phyloP scores from a whole-genome alignment of 2,797 vertebrate species.

The Florisuga fusca region DNA sequence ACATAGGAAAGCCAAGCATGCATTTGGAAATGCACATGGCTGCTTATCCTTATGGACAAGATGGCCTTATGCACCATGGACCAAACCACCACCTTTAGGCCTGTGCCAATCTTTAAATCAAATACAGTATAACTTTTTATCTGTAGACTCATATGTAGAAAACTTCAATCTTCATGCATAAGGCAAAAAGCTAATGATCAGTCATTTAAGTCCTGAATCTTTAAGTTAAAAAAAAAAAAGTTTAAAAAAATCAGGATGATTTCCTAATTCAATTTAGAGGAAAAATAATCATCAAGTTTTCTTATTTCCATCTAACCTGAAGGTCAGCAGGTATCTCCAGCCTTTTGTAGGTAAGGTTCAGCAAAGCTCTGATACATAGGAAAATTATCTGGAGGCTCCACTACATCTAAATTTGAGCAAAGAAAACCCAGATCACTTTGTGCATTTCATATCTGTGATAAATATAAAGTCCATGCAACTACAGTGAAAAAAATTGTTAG shows the following conservation, averaged over 20 bases:
- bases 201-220: neutral
- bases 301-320: neutral
- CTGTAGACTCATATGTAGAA: neutral
- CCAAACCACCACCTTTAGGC: neutral
- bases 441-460: neutral
- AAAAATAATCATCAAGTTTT: neutral
- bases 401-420: neutral
- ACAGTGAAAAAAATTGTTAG: neutral
- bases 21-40: neutral
- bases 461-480: neutral
- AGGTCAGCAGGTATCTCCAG: neutral
- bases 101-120: neutral
- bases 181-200: neutral
- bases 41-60: neutral
- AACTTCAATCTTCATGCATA: neutral
- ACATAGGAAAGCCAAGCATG: rapidly evolving
- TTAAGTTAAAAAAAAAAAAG: neutral
- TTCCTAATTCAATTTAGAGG: neutral
- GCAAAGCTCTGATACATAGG: neutral
- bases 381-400: neutral
- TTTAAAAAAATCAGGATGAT: neutral
- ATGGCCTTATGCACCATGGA: neutral
- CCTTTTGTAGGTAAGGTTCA: neutral
- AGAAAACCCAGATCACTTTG: neutral
- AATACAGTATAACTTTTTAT: neutral